A percentile compares a stretch with the other conserved stretches of the same genome.
Conservation (phyloP, 2,113 vertebrate species). For the Caloenas nicobarica region DNA sequence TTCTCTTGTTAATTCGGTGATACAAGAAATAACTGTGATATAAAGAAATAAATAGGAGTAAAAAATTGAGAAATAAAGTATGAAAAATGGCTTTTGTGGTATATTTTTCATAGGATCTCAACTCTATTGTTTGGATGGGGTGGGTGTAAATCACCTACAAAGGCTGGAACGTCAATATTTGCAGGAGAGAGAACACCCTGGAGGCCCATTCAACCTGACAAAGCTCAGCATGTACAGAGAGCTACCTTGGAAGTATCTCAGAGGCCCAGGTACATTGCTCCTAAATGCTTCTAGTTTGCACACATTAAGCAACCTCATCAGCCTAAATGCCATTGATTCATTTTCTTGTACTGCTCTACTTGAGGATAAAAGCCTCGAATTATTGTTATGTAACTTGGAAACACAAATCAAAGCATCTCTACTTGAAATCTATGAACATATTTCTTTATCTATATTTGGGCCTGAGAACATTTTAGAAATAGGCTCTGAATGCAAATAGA, state of each 20-base stretch:
- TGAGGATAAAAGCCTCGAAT: background rate
- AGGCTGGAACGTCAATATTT: background rate
- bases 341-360: background rate
- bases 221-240: no score
- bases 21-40: no score
- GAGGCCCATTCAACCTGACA: background rate
- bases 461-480: background rate
- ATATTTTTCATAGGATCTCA: background rate
- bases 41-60: background rate
- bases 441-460: background rate
- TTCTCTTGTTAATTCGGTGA: background rate
- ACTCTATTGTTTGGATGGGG: accelerated
- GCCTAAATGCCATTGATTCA: background rate
- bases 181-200: background rate
- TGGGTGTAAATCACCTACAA: background rate
- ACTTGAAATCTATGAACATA: background rate
- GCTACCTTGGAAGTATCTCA: background rate
- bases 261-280: background rate
- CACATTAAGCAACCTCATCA: background rate
- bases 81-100: background rate
- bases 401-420: background rate
- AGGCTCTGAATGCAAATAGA: background rate
- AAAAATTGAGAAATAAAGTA: background rate
- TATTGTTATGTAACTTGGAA: background rate
- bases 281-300: background rate